Evolutionary conservation across 2,888 invertebrate genomes (phyloP).

Genomic region (Epinotia ramella): DNA sequence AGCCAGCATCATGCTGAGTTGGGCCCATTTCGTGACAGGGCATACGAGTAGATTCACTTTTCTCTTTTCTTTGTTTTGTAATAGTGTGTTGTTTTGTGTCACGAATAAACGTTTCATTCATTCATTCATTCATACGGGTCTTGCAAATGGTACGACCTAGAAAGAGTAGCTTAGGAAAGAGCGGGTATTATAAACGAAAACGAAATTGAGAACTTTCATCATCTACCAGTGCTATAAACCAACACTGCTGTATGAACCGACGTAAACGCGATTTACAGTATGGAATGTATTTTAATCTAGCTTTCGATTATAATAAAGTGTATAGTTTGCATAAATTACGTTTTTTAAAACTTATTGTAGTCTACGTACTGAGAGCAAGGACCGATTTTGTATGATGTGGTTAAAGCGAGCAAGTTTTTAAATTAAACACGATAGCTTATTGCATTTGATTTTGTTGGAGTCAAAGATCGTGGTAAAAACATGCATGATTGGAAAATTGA

Average conservation of each 20-base stretch:
- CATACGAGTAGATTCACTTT: too few relatives aligned
- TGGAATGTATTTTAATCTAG: constrained; percentile 17
- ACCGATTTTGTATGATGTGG: constrained; percentile 22
- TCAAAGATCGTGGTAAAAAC: constrained; percentile 17
- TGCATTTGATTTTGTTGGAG: constrained; percentile 23
- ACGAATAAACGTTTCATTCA: too few relatives aligned
- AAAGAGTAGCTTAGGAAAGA: neutral
- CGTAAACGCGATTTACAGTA: neutral
- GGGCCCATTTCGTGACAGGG: too few relatives aligned
- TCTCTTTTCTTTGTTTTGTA: too few relatives aligned
- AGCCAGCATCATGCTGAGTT: too few relatives aligned
- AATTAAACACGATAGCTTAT: neutral
- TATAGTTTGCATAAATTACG: constrained; percentile 24
- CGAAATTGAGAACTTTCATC: neutral
- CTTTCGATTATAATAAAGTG: constrained; percentile 27
- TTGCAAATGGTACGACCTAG: too few relatives aligned
- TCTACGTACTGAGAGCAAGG: neutral
- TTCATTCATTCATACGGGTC: neutral
- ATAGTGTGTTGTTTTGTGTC: too few relatives aligned
- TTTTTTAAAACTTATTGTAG: neutral
- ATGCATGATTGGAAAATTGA: neutral
- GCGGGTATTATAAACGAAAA: neutral
- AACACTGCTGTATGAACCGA: constrained; percentile 6
- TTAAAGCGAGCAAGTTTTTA: constrained; percentile 14
- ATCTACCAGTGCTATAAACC: neutral